These are phyloP conservation scores for Carduelis carduelis DNA, from an alignment of 2,797 vertebrate species.

Conservation along the genomic window DNA sequence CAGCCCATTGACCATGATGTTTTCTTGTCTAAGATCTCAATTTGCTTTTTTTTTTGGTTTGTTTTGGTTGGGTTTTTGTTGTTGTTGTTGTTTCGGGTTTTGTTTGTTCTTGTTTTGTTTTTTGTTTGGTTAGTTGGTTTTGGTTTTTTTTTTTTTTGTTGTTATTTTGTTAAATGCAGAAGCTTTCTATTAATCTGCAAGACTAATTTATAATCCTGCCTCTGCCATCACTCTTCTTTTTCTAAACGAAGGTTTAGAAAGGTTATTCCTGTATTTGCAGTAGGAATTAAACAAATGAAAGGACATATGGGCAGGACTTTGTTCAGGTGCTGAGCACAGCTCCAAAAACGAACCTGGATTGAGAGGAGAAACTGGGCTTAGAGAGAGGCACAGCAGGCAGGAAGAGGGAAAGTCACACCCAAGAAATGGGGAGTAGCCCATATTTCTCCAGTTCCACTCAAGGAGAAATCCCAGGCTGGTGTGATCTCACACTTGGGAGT, in stretches of 20 bases:
- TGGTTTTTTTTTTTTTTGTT: too few species aligned
- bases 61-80: neutral
- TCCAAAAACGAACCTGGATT: neutral
- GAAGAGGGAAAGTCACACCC: neutral
- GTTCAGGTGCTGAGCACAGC: neutral
- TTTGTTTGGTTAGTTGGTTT: neutral
- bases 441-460: neutral
- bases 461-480: neutral
- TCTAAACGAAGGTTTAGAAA: neutral
- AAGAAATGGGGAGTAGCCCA: neutral
- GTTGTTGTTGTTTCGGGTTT: too few species aligned
- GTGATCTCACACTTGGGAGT: neutral
- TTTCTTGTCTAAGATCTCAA: neutral
- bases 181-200: neutral
- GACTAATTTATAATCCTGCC: conserved; percentile 6
- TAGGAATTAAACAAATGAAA: neutral
- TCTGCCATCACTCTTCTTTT: neutral
- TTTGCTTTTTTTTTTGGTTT: neutral
- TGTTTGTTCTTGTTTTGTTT: neutral
- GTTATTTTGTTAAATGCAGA: neutral
- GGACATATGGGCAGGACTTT: neutral
- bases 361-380: neutral
- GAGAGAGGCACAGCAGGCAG: neutral
- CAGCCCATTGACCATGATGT: neutral
- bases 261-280: neutral